Conservation (phyloP, 2,888 invertebrate species). For the Deroplatys truncata region DNA sequence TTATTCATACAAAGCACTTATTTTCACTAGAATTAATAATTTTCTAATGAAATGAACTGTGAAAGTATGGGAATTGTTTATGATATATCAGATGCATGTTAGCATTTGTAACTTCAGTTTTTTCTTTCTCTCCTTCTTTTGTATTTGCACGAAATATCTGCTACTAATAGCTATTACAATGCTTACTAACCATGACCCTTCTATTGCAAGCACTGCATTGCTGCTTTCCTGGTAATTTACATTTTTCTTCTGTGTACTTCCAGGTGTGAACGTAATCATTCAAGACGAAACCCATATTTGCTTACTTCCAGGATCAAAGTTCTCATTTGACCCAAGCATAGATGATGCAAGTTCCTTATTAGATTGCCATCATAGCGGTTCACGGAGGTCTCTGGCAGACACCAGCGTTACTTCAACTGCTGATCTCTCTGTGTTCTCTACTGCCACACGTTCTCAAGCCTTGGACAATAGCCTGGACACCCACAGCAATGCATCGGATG, state of each 20-base stretch:
- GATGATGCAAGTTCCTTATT: slow-evolving; percentile 67
- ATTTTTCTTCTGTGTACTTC: not conserved
- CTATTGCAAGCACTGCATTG: not conserved
- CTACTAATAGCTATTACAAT: not conserved
- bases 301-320: slow-evolving; percentile 54
- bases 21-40: no score
- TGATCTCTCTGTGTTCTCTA: slow-evolving; percentile 69
- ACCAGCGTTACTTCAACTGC: slow-evolving; percentile 82
- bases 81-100: not conserved
- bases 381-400: slow-evolving; percentile 74
- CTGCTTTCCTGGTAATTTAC: not conserved
- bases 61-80: no score
- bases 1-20: no score
- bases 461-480: slow-evolving; percentile 72
- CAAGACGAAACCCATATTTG: not conserved
- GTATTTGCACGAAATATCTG: not conserved
- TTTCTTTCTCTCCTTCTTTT: no score
- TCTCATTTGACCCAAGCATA: slow-evolving; percentile 59
- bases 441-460: slow-evolving; percentile 66
- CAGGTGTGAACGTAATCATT: not conserved
- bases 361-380: slow-evolving; percentile 58
- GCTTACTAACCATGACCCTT: not conserved
- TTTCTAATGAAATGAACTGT: no score
- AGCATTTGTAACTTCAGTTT: not conserved
- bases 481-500: slow-evolving; percentile 71